Evolutionary conservation across 1,140 invertebrate species (phyloP).

Genomic region (Drosophila sucinea): DNA sequence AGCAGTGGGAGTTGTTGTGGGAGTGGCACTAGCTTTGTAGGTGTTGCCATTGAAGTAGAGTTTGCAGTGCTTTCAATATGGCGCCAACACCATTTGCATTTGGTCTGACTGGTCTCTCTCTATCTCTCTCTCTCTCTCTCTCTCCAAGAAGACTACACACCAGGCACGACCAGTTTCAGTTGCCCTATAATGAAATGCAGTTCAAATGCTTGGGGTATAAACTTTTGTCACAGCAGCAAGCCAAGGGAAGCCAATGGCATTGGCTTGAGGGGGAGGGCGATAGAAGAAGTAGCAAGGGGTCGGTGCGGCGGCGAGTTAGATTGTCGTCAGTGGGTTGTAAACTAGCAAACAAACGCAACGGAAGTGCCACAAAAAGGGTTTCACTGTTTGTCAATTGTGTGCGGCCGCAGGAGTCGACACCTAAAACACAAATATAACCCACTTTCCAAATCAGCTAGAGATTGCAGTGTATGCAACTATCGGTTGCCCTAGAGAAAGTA

Average conservation of each 20-base stretch:
- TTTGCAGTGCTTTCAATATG: conserved; percentile 74
- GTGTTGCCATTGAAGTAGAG: conserved; percentile 22
- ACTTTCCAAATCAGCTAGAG: conserved; percentile 26
- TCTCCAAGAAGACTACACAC: conserved; percentile 21
- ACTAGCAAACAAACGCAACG: conserved; percentile 77
- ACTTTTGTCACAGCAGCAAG: conserved; percentile 68
- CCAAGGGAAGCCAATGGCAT: not conserved
- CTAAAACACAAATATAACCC: conserved; percentile 45
- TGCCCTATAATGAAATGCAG: conserved; percentile 73
- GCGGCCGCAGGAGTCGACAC: conserved; percentile 65
- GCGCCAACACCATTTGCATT: conserved; percentile 74
- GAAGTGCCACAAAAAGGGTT: conserved; percentile 80
- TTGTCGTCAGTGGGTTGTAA: conserved; percentile 54
- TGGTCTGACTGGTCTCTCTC: conserved; percentile 18
- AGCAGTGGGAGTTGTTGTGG: conserved; percentile 6
- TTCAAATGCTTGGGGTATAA: conserved; percentile 78
- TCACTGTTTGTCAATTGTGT: conserved; percentile 79
- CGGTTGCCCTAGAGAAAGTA: too few species aligned
- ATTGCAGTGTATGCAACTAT: not conserved
- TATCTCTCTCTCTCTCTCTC: not conserved
- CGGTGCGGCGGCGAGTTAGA: not conserved
- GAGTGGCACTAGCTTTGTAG: not conserved
- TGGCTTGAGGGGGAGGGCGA: conserved; percentile 4
- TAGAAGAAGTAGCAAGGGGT: conserved; percentile 8
- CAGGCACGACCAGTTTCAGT: conserved; percentile 26